Base-by-base conservation (phyloP, 2,797 vertebrate genomes). In the Rhynchonycteris naso region DNA sequence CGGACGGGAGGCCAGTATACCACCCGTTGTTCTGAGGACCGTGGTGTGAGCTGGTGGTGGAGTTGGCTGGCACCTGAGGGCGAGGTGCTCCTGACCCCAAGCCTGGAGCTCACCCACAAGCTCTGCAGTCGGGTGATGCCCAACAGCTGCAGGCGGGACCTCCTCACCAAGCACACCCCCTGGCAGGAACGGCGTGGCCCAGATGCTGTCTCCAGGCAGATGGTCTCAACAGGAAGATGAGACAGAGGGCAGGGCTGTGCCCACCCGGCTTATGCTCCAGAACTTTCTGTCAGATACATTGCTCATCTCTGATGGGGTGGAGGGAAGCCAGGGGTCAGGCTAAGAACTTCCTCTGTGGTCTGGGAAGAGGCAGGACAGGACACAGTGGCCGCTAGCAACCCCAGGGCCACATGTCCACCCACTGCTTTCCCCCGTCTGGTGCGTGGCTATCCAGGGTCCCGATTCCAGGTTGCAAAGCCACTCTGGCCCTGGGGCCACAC, bases 41-140 rank as follows among this genome's bases (percentile, higher is more conserved):
- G 28, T 6, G 9, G 38, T 5, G 18, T 0, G 26, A 38, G 56
- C 33, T 4, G 28, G 11, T 15, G 1, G 28, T 56, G 33, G 74
- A 28, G 56, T 19, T 7, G 65, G 47, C 19, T 58, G 0, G 0
- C 1, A 1, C 5, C 26, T 19, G 38, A 8, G 5, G 47, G 28
- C 30, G 24, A 4, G 65, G 43, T 1, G 16, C 21, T 12, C 3
- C 13, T 0, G 0, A 6, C 8, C 2, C 33, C 1, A 56, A 22
- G 28, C 30, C 30, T 6, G 33, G 22, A 18, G 43, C 21, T 26
- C 47, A 4, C 24, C 0, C 5, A 4, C 30, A 21, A 7, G 18
- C 26, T 38, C 28, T 15, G 1, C 2, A 0, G 9, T 21, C 0
- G 5, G 74, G 66, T 9, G 1, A 1, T 0, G 50, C 65, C 66